Evolutionary conservation across 2,113 vertebrate species (phyloP).

Genomic region (Aramus guarauna): DNA sequence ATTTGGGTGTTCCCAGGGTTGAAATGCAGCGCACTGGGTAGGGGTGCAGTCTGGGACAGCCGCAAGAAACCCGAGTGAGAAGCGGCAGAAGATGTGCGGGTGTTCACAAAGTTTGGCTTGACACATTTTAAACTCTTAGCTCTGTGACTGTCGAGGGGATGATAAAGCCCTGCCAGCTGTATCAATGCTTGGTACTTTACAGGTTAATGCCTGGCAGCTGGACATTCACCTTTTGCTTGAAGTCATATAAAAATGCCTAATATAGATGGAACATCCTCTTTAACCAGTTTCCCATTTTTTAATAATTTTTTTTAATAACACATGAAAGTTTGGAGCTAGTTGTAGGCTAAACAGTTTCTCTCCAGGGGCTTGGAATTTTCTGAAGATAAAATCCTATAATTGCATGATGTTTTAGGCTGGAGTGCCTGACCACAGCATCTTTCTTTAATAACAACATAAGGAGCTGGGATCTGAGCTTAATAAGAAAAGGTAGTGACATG

Average conservation of each 20-base stretch:
- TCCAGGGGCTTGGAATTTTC: not conserved
- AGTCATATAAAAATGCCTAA: not conserved
- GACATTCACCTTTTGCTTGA: not conserved
- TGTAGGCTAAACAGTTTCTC: not conserved
- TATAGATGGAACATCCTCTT: not conserved
- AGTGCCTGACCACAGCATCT: not conserved
- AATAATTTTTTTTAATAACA: not conserved
- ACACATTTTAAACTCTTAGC: not conserved
- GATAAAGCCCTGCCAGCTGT: not conserved
- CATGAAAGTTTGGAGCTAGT: not conserved
- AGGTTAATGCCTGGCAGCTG: not conserved
- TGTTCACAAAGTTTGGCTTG: not conserved
- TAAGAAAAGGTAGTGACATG: not conserved
- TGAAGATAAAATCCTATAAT: not conserved
- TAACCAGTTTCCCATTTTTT: not conserved
- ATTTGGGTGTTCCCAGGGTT: not conserved
- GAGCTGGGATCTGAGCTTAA: not conserved
- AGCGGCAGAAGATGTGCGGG: rapidly evolving
- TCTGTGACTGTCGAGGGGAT: not conserved
- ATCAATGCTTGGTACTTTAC: not conserved
- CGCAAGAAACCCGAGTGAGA: rapidly evolving
- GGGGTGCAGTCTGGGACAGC: not conserved
- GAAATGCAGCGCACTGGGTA: rapidly evolving
- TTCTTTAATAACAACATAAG: slow-evolving; percentile 19
- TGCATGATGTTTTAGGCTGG: not conserved